Evolutionary conservation across 2,113 vertebrate species (phyloP).

Genomic region (Tupaia tana): DNA sequence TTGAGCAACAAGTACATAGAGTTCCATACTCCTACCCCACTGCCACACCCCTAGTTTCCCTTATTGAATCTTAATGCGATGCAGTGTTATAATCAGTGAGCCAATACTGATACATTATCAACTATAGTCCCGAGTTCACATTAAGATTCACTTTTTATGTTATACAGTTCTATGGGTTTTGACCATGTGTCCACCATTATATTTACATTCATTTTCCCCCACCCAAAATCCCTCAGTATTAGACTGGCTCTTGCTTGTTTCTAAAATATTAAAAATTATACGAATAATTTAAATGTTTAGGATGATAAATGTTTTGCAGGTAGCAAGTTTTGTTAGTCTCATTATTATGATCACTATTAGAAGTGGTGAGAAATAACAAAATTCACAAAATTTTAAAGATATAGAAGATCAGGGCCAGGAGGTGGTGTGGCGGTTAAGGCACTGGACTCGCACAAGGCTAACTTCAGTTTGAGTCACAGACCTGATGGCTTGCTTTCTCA

Average conservation of each 20-base stretch:
- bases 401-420: no score
- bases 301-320: background rate
- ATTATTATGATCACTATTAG: conserved; percentile 1
- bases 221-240: background rate
- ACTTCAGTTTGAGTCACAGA: no score
- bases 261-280: conserved; percentile 41
- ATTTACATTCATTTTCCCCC: background rate
- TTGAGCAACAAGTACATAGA: background rate
- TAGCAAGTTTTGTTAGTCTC: conserved; percentile 7
- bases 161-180: background rate
- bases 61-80: background rate
- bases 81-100: background rate
- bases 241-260: background rate
- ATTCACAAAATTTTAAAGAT: conserved; percentile 24
- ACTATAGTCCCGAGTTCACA: background rate
- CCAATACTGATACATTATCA: background rate
- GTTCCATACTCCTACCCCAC: background rate
- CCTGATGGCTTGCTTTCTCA: no score
- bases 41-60: background rate
- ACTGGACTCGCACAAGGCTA: no score
- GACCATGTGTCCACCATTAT: background rate
- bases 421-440: no score
- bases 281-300: conserved; percentile 20
- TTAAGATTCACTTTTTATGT: background rate
- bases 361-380: conserved; percentile 38